Base-by-base conservation (phyloP, 2,888 invertebrate genomes). In the Zeuzera pyrina region DNA sequence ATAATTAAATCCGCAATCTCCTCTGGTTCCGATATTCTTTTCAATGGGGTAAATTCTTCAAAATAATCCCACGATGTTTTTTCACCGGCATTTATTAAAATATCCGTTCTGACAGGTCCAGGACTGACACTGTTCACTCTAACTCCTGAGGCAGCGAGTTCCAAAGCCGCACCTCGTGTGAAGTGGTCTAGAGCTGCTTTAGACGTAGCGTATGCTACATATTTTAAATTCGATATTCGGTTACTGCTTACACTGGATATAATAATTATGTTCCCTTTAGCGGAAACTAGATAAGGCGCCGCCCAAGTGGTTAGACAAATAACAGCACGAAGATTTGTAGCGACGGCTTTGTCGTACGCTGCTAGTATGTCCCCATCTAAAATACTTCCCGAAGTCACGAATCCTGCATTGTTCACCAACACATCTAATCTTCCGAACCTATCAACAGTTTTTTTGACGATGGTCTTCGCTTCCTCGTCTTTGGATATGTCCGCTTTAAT, bases 41-140 rank as follows among this genome's bases (percentile, higher is more conserved):
- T n/a, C n/a, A n/a, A n/a, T n/a, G n/a, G n/a, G n/a, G n/a, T n/a
- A n/a, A n/a, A n/a, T n/a, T n/a, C n/a, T n/a, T n/a, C n/a, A n/a
- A n/a, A n/a, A n/a, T n/a, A n/a, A n/a, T n/a, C n/a, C 13, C 12
- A 25, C 11, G 8, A 12, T 11, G 10, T 8, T 25, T 25, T 25
- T 11, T 10, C 10, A n/a, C n/a, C 27, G 14, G 39, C 21, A 11
- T 49, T 52, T 7, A 47, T 42, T 2, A 51, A 10, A 21, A 60
- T 42, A 22, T 57, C 52, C 0, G 64, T 63, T 23, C 21, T 33
- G 0, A 60, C 57, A 0, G 59, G 55, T 1, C 63, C 63, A 6
- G 96, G 96, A 68, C 93, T 93, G 0, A 95, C 91, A 0, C 37
- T 37, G 16, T 62, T 61, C 3, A 62, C 61, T 37, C 62, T 44